These are phyloP conservation scores for Harpagus bidentatus DNA, from an alignment of 2,113 vertebrate genomes.

Conservation along the genomic window DNA sequence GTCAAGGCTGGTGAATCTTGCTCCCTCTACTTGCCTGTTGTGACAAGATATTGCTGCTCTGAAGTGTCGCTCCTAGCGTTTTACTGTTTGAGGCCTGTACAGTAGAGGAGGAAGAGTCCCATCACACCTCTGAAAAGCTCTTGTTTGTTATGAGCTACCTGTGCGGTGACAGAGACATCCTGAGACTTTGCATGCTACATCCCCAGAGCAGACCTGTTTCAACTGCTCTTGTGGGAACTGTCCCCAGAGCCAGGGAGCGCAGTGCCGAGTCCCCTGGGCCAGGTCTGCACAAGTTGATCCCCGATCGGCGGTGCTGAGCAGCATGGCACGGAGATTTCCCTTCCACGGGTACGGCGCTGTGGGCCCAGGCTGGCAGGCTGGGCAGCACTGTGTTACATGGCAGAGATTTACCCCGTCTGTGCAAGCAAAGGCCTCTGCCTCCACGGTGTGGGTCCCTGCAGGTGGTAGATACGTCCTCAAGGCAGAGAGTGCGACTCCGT, in stretches of 20 bases:
- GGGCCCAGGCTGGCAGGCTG: background rate
- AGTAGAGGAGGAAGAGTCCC: background rate
- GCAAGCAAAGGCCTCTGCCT: background rate
- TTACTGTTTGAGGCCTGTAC: background rate
- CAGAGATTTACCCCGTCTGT: background rate
- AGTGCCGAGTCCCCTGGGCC: background rate
- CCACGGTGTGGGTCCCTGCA: no score
- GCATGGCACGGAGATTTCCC: background rate
- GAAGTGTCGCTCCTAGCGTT: background rate
- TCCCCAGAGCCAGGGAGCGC: background rate
- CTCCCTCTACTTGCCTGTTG: background rate
- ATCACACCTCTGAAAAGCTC: background rate
- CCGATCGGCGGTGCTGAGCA: background rate
- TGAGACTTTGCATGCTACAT: background rate
- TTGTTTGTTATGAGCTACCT: background rate
- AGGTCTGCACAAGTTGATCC: background rate
- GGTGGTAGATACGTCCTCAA: background rate
- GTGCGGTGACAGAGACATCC: background rate
- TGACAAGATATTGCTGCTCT: background rate
- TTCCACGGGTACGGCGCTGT: fast-evolving
- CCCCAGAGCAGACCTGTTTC: background rate
- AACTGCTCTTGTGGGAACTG: background rate
- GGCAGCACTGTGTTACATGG: background rate
- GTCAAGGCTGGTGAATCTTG: background rate
- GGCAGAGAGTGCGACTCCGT: background rate